Evolutionary conservation across 2,888 invertebrate species (phyloP).

Genomic region (Geophilus truncorum): DNA sequence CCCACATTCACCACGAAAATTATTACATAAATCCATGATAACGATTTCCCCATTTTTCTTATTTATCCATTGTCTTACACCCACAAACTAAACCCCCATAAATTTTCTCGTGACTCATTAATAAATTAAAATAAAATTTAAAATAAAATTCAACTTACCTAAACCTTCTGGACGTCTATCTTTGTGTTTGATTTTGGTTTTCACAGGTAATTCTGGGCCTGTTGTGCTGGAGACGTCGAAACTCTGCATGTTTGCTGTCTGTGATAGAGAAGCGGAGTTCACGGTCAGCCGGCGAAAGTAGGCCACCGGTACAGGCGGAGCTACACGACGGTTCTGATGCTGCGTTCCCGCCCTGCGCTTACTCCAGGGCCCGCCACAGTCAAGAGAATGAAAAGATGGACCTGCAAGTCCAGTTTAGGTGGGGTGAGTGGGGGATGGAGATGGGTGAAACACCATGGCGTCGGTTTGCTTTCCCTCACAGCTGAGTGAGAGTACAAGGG

Average conservation of each 20-base stretch:
- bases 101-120: no score
- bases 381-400: background rate
- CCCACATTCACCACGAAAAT: background rate
- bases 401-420: background rate
- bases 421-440: background rate
- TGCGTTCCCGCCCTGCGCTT: background rate
- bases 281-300: constrained; percentile 27
- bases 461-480: constrained; percentile 21
- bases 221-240: background rate
- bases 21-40: background rate
- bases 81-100: no score
- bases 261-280: constrained; percentile 5
- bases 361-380: constrained; percentile 7
- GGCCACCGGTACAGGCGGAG: constrained; percentile 27
- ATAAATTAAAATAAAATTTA: background rate
- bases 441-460: background rate
- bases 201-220: background rate
- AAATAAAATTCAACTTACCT: background rate
- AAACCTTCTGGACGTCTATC: background rate
- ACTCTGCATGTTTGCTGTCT: constrained; percentile 14
- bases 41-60: no score
- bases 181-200: background rate
- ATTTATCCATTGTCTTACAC: no score
- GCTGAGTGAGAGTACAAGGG: constrained; percentile 21
- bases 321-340: background rate